Conservation (phyloP, 37 sponge, comb jelly and placozoan genomes). For the Aplysina aerophoba region DNA sequence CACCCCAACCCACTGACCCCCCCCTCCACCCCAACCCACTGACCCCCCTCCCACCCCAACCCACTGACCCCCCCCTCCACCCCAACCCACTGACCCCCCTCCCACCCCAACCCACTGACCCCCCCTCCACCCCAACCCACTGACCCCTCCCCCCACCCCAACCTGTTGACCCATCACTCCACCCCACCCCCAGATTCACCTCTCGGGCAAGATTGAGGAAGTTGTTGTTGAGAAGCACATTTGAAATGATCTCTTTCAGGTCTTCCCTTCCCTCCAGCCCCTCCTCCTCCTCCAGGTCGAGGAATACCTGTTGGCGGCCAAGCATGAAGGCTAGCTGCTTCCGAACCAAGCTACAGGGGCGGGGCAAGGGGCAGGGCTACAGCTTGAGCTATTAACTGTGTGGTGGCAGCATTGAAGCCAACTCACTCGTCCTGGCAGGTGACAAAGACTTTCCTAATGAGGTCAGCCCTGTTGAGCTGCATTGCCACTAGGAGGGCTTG, state of each 20-base stretch:
- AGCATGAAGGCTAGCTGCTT: constrained; percentile 98
- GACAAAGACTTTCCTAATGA: constrained; percentile 74
- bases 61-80: too few relatives aligned
- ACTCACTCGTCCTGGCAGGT: constrained; percentile 72
- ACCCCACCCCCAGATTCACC: too few relatives aligned
- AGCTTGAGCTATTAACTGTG: background rate
- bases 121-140: too few relatives aligned
- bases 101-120: too few relatives aligned
- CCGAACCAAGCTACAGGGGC: constrained; percentile 60
- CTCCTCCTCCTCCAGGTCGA: constrained; percentile 83
- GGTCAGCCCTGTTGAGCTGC: constrained; percentile 83
- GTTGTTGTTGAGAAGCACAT: constrained; percentile 90
- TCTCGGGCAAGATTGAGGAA: constrained; percentile 95
- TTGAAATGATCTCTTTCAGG: constrained; percentile 92
- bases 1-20: too few relatives aligned
- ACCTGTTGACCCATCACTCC: too few relatives aligned
- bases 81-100: too few relatives aligned
- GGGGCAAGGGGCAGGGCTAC: background rate
- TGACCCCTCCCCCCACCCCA: too few relatives aligned
- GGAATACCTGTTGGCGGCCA: constrained; percentile 95
- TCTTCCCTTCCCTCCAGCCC: constrained; percentile 74
- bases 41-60: too few relatives aligned
- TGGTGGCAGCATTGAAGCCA: background rate
- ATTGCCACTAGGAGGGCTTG: constrained; percentile 90
- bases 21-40: too few relatives aligned